Base-by-base conservation (phyloP, 2,113 vertebrate species). In the Butorides virescens region DNA sequence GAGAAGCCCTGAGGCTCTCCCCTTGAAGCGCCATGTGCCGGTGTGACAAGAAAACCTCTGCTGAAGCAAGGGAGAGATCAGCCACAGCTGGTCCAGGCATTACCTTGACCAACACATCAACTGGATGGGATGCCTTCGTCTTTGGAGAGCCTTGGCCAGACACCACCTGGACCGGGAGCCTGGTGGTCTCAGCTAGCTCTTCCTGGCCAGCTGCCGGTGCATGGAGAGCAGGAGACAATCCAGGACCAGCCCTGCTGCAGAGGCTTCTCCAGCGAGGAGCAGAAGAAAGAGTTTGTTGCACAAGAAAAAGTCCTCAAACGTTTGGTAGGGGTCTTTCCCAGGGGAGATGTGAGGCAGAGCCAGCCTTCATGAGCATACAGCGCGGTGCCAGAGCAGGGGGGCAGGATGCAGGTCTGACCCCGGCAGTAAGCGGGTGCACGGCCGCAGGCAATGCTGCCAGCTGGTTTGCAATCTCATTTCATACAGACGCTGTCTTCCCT, bases 291-390 rank as follows among this genome's bases (percentile, higher is more conserved):
- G 7, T 36, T 27, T 0, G 0, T 44, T 58, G 68, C 39, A 47
- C 36, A 74, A 74, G 72, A 61, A 83, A 83, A 79, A 22, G 8
- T 90, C n/a, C 53, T 83, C 30, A 52, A 32, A 80, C 30, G 3
- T 53, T 70, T 58, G 42, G 22, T 39, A 44, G 44, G 36, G 71
- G 61, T 27, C 65, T 67, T 74, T 77, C 36, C 37, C 26, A 11
- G 30, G 22, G 25, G 3, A 68, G 17, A 29, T 0, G 0, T 0
- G 5, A 90, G 71, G 20, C 26, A 70, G 13, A 78, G 34, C 11
- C 52, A 62, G 49, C 19, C 15, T 65, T 63, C 5, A 4, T 5
- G 27, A 87, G 47, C 0, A 0, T 56, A 32, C 36, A 39, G 88
- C 32, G 9, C 0, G 1, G 47, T 36, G 62, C 0, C 2, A 79